Conservation (phyloP, 2,113 vertebrate genomes). For the Chaetodon trifascialis region DNA sequence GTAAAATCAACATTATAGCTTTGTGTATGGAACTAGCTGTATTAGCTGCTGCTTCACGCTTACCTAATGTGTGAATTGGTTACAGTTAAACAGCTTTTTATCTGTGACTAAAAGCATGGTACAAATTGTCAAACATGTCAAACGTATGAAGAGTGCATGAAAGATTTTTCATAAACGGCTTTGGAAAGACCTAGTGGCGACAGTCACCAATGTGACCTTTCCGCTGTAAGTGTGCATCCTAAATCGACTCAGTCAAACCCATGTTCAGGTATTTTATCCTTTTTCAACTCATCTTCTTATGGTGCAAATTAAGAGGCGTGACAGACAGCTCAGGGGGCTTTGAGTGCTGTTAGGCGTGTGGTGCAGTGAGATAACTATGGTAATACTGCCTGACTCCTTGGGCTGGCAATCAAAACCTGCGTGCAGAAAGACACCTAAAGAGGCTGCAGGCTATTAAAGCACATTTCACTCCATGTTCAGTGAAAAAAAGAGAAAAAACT, state of each 20-base stretch:
- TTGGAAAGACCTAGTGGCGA: neutral
- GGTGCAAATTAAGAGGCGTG: constrained; percentile 60
- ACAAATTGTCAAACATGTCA: neutral
- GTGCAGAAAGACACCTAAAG: constrained; percentile 47
- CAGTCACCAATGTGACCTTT: constrained; percentile 31
- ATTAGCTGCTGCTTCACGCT: neutral
- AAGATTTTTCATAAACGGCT: neutral
- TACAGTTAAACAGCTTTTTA: neutral
- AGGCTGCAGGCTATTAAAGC: constrained; percentile 47
- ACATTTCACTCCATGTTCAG: constrained; percentile 41
- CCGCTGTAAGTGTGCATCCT: neutral
- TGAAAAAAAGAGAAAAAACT: constrained; percentile 45
- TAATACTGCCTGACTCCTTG: constrained; percentile 60
- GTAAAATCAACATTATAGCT: neutral
- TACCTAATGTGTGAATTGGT: neutral
- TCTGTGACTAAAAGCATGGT: neutral
- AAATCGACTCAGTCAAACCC: constrained; percentile 31
- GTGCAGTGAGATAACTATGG: constrained; percentile 65
- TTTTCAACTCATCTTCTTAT: constrained; percentile 55
- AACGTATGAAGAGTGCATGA: neutral
- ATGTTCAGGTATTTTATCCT: constrained; percentile 39
- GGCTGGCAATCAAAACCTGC: constrained; percentile 72
- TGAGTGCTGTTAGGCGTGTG: constrained; percentile 61
- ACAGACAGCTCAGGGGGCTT: constrained; percentile 67
- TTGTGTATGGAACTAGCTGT: neutral